phyloP scores from a whole-genome alignment of 2,797 vertebrate genomes.

The Craterocephalus amniculus region DNA sequence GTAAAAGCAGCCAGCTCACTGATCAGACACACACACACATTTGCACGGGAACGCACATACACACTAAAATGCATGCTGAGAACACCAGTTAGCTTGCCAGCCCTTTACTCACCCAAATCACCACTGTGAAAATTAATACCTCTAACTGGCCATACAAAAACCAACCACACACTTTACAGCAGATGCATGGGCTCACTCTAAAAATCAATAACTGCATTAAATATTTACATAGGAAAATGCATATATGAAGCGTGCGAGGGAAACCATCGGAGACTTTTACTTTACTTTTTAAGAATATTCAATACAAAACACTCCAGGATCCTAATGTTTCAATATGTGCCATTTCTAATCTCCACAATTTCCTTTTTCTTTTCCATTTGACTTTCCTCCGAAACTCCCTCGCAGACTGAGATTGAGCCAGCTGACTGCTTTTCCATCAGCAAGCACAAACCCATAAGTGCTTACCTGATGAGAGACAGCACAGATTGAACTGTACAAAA shows the following conservation, averaged over 20 bases:
- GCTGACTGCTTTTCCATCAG: slow-evolving; percentile 60
- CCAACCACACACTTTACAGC: slow-evolving; percentile 33
- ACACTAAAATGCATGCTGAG: slow-evolving; percentile 62
- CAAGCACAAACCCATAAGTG: slow-evolving; percentile 28
- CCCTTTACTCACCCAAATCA: slow-evolving; percentile 81
- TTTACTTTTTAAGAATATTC: slow-evolving; percentile 38
- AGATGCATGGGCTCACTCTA: slow-evolving; percentile 25
- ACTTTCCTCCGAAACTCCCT: slow-evolving; percentile 36
- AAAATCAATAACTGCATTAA: slow-evolving; percentile 66
- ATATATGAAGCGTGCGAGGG: slow-evolving; percentile 37
- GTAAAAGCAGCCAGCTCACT: slow-evolving; percentile 74
- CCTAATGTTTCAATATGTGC: slow-evolving; percentile 37
- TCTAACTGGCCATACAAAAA: slow-evolving; percentile 68
- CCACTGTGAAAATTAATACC: slow-evolving; percentile 84
- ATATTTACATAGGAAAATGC: slow-evolving; percentile 66
- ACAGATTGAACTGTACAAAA: slow-evolving; percentile 52
- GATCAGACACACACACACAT: slow-evolving; percentile 51
- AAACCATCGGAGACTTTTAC: slow-evolving; percentile 46
- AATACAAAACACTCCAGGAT: slow-evolving; percentile 25
- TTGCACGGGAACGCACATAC: slow-evolving; percentile 32
- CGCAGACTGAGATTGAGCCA: slow-evolving; percentile 41
- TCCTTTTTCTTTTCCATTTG: slow-evolving; percentile 33
- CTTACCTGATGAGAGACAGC: slow-evolving; percentile 50
- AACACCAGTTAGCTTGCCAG: slow-evolving; percentile 71
- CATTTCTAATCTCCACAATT: slow-evolving; percentile 50